These are phyloP conservation scores for Ochropacha duplaris DNA, from an alignment of 2,888 invertebrate genomes.

Conservation along the genomic window DNA sequence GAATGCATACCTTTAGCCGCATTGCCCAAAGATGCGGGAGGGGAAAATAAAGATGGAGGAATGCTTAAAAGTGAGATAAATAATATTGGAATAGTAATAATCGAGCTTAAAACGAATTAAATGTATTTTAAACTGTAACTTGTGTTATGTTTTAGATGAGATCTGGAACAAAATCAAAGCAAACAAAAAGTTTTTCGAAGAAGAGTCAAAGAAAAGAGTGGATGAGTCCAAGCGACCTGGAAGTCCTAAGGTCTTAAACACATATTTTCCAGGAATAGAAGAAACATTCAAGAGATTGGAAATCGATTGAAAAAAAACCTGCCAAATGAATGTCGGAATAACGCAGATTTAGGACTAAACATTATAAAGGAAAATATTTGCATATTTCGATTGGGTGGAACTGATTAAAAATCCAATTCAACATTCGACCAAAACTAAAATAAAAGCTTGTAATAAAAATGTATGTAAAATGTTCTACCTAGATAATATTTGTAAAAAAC, in stretches of 20 bases:
- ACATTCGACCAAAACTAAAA: too few species aligned
- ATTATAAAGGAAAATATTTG: too few species aligned
- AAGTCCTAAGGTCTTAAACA: constrained; percentile 43
- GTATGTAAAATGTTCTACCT: too few species aligned
- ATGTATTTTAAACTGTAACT: background rate
- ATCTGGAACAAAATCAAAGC: constrained; percentile 46
- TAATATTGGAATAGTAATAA: background rate
- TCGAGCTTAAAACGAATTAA: background rate
- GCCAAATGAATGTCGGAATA: too few species aligned
- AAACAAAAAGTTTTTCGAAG: constrained; percentile 46
- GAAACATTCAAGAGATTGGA: constrained; percentile 51
- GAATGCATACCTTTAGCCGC: constrained; percentile 79
- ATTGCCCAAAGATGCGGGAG: constrained; percentile 84
- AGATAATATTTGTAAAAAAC: too few species aligned
- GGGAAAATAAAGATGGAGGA: constrained; percentile 54
- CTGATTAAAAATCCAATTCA: too few species aligned
- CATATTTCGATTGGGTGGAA: too few species aligned
- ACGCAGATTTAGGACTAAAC: too few species aligned
- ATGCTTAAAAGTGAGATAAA: constrained; percentile 40
- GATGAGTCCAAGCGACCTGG: constrained; percentile 51
- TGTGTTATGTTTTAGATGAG: constrained; percentile 41
- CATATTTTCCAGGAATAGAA: constrained; percentile 53
- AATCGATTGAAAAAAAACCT: constrained; percentile 41
- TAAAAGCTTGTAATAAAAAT: too few species aligned
- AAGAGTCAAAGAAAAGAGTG: constrained; percentile 52